Base-by-base conservation (phyloP, 2,888 invertebrate species). In the Ceriagrion tenellum region DNA sequence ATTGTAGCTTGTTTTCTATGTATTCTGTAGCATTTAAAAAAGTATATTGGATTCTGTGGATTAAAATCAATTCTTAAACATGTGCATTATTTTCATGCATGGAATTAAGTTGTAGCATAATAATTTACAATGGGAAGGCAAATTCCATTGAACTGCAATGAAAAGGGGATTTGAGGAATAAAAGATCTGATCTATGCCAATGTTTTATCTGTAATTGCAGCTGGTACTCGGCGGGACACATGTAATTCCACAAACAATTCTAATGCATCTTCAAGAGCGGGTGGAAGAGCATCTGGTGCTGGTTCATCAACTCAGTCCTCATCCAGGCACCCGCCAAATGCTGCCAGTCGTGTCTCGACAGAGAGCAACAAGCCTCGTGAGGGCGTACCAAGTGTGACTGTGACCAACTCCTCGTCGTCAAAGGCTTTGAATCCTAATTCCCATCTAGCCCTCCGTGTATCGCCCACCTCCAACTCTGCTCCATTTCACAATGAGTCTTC, bases 401-500 rank as follows among this genome's bases (percentile, higher is more conserved):
- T 47, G 40, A 93, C 63, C 93, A 91, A 35, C 59, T 56, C 90
- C 56, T 40, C 93, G 1, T 81, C 35, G 35, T 30, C n/a, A 81
- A n/a, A 4, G 16, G 26, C 30, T 26, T 47, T 55, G 40, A 69
- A n/a, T n/a, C n/a, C 93, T 4, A 47, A 13, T 47, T 26, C 47
- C 69, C 93, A 74, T 40, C 26, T 69, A 12, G 20, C 93, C 47
- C 93, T 93, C 40, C 63, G 93, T 26, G 69, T 93, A 12, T 93
- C 93, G 20, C 93, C 93, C 69, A 74, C 69, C n/a, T 47, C 74
- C 20, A 93, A 93, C 69, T 47, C 74, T 26, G 93, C 69, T 74
- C 93, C 93, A 55, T 93, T 93, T 74, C 93, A 93, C 69, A 69
- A 55, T 55, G 93, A 93, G 93, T 93, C 93, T 93, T 93, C 93